Conservation (phyloP, 2,888 invertebrate species). For the Plebejus anna region DNA sequence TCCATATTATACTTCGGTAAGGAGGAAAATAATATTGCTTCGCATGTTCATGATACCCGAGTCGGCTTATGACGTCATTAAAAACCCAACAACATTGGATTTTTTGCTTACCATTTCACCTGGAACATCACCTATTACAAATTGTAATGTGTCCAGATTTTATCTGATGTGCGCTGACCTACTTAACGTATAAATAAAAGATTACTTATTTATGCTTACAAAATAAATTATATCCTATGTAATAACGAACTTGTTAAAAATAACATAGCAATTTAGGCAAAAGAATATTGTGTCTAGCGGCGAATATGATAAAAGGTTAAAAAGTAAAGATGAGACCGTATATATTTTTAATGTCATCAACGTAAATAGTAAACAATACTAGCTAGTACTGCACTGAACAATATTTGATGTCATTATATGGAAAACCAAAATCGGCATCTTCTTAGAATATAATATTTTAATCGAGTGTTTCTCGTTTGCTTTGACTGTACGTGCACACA, state of each 20-base stretch:
- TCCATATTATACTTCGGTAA: neutral
- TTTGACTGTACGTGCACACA: conserved; percentile 15
- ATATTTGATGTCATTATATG: neutral
- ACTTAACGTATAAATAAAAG: no score
- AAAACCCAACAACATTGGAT: conserved; percentile 5
- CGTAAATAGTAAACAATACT: no score
- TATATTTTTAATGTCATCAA: neutral
- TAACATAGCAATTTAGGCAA: neutral
- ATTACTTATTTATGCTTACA: no score
- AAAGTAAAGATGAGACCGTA: neutral
- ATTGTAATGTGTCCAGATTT: neutral
- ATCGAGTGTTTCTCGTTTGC: conserved; percentile 8
- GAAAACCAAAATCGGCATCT: neutral
- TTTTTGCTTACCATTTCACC: neutral
- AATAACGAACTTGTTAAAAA: neutral
- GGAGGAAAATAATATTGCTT: neutral
- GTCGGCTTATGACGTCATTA: neutral
- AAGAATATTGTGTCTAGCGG: no score
- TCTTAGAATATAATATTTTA: neutral
- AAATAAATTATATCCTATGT: no score
- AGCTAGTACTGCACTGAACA: neutral
- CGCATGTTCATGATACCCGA: neutral
- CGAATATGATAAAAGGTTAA: neutral
- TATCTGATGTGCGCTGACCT: neutral
- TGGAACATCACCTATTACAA: neutral